Evolutionary conservation across 1,140 invertebrate genomes (phyloP), one percentile per base, ranked within the genome.

Genomic region (Sarcophaga peregrina): DNA sequence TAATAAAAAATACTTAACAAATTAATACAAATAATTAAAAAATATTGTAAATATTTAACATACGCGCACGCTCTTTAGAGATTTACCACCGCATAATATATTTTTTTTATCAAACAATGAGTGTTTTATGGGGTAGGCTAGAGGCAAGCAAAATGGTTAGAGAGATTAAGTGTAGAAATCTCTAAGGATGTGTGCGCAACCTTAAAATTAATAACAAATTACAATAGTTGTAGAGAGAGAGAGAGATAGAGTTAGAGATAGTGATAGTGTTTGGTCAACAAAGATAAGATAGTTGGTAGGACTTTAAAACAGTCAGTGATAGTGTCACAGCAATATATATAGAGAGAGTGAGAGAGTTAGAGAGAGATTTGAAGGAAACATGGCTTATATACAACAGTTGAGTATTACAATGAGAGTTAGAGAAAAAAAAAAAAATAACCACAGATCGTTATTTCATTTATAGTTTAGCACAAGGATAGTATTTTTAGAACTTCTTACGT

Each of bases 1-100:
- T 82, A 48, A 89, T 88, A 89, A 81, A 62, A 87, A 87, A 85
- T 89, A 88, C 87, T 89, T 89, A 89, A 20, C 74, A 84, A 52
- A 20, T 86, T 89, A 89, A 85, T 85, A 88, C 88, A 89, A 86
- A 72, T 82, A 72, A 81, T 81, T 45, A 81, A 45, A 80, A 45
- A 81, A 81, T 81, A 81, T 37, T 25, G 52, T 74, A 80, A 50
- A 81, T 52, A 20, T 80, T 73, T 68, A 83, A 80, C 72, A 83
- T 75, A 78, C 13, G 50, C 15, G 20, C 48, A 17, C 75, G 20
- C 47, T 20, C 15, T 20, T 20, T 68, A 68, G 58, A 68, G 58
- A 68, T 68, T 68, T 58, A 58, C 52, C n/a, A 15, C 11, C 10
- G 5, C 52, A 15, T 15, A 58, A 58, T 15, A 1, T 20, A 20